A percentile compares a stretch with the other conserved stretches of the same genome.
These are phyloP conservation scores for Schizothorax lantsangensis DNA, from an alignment of 2,797 vertebrate species.

Conservation along the genomic window DNA sequence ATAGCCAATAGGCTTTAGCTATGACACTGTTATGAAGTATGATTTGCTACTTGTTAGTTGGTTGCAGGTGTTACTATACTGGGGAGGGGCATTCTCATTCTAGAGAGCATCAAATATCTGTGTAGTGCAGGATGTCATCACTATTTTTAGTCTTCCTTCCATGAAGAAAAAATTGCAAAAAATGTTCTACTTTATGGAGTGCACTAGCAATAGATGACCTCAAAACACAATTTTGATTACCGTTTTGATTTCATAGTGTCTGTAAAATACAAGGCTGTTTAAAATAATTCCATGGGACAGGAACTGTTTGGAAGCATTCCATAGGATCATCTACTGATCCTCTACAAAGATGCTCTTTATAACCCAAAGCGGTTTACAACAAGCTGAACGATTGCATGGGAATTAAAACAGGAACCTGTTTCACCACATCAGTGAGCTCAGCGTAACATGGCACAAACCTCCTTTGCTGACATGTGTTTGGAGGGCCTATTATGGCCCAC, in stretches of 20 bases:
- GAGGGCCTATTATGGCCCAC: slow-evolving; percentile 74
- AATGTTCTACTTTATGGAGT: neutral
- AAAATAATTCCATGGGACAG: neutral
- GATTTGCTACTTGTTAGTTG: neutral
- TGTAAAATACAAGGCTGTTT: neutral
- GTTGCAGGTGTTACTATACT: neutral
- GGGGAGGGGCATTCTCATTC: neutral
- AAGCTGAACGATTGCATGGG: slow-evolving; percentile 9
- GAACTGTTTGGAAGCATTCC: neutral
- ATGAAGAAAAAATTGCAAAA: neutral
- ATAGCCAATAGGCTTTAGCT: neutral
- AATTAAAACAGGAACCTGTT: slow-evolving; percentile 42
- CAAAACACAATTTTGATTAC: neutral
- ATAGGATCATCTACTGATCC: neutral
- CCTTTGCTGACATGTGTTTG: slow-evolving; percentile 66
- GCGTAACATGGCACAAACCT: slow-evolving; percentile 39
- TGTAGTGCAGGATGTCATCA: neutral
- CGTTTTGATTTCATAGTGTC: neutral
- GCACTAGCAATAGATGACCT: neutral
- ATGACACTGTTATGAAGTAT: neutral
- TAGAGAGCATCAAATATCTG: neutral
- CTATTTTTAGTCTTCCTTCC: neutral
- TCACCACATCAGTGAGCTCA: slow-evolving; percentile 28
- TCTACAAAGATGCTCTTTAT: neutral
- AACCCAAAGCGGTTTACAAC: slow-evolving; percentile 9